Percentiles rank a stretch among this genome's conserved stretches.
These are phyloP conservation scores for Calliopum simillimum DNA, from an alignment of 2,888 invertebrate genomes.

Conservation along the genomic window DNA sequence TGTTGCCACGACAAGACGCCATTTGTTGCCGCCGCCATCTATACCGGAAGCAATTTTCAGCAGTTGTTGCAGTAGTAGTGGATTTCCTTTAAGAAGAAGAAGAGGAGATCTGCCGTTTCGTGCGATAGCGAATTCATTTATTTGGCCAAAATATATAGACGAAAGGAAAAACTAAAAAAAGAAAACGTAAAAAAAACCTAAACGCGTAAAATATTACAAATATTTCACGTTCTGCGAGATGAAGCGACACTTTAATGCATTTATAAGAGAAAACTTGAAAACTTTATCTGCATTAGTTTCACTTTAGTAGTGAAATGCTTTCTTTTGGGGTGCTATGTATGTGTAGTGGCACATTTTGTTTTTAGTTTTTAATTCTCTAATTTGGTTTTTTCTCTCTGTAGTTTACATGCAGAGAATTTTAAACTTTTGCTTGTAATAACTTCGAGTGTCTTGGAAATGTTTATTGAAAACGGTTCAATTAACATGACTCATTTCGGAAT, in stretches of 20 bases:
- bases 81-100: slow-evolving; percentile 10
- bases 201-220: slow-evolving; percentile 21
- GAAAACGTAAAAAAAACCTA: not conserved
- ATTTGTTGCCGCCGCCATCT: slow-evolving; percentile 36
- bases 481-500: too few species aligned
- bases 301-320: not conserved
- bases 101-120: slow-evolving; percentile 25
- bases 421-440: too few species aligned
- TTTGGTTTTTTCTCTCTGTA: too few species aligned
- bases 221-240: not conserved
- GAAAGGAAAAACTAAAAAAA: not conserved
- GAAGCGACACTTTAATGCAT: slow-evolving; percentile 30
- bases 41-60: slow-evolving; percentile 48
- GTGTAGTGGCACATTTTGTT: too few species aligned
- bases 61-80: slow-evolving; percentile 43
- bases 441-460: too few species aligned
- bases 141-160: not conserved
- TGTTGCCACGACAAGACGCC: slow-evolving; percentile 33
- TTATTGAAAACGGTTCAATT: too few species aligned
- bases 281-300: slow-evolving; percentile 22
- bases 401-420: too few species aligned
- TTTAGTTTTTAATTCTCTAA: too few species aligned
- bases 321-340: too few species aligned
- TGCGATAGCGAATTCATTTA: not conserved
- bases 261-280: slow-evolving; percentile 8